These are phyloP conservation scores for Danio tinwini DNA, from an alignment of 2,797 vertebrate species.

Conservation along the genomic window DNA sequence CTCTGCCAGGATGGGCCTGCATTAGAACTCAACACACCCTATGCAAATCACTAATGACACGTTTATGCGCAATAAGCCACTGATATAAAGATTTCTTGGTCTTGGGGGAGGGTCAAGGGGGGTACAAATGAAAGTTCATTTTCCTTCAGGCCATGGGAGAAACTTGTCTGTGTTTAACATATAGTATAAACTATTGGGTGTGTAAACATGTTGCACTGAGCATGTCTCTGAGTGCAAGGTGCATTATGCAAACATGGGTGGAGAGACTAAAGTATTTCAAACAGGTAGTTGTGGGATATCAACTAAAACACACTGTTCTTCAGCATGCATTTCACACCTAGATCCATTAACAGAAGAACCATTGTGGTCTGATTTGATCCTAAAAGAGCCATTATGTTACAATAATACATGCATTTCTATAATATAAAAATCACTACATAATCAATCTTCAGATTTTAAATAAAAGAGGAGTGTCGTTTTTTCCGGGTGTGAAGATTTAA, in stretches of 20 bases:
- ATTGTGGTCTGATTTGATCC: not conserved
- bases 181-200: not conserved
- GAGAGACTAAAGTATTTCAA: slow-evolving; percentile 18
- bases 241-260: slow-evolving; percentile 38
- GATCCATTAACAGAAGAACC: not conserved
- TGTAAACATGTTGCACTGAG: slow-evolving; percentile 1
- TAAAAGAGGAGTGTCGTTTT: slow-evolving; percentile 29
- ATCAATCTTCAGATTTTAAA: slow-evolving; percentile 11
- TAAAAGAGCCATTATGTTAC: not conserved
- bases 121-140: not conserved
- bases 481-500: slow-evolving; percentile 45
- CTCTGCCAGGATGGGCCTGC: slow-evolving; percentile 60
- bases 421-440: not conserved
- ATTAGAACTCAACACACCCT: slow-evolving; percentile 25
- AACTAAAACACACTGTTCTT: not conserved
- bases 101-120: not conserved
- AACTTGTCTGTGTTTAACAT: not conserved
- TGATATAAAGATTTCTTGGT: not conserved
- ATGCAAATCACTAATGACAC: not conserved
- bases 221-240: slow-evolving; percentile 13
- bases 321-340: slow-evolving; percentile 8
- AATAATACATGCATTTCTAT: not conserved
- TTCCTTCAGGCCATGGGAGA: not conserved
- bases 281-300: not conserved
- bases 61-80: not conserved